Percentiles rank a stretch among this genome's conserved stretches.
Evolutionary conservation across 2,113 vertebrate species (phyloP).

Genomic region (Prionailurus bengalensis): DNA sequence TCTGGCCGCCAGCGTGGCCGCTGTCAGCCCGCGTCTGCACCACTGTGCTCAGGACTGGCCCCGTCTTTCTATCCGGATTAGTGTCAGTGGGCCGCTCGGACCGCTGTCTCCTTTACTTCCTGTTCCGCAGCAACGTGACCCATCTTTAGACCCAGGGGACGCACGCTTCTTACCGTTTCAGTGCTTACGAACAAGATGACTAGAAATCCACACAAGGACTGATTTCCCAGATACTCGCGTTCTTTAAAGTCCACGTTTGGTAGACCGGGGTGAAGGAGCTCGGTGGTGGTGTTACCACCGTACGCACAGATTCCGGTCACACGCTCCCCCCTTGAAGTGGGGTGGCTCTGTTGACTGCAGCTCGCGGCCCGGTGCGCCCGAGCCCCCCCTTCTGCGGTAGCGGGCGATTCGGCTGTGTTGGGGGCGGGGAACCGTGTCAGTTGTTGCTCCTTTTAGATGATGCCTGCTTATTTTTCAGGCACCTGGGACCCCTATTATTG

Average conservation of each 20-base stretch:
- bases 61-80: rapidly evolving
- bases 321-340: neutral
- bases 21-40: too few species aligned
- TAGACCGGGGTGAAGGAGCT: neutral
- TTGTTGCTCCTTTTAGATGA: neutral
- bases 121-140: rapidly evolving
- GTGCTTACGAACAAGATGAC: neutral
- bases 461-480: conserved; percentile 85
- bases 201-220: neutral
- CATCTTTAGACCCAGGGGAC: neutral
- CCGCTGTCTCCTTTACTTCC: neutral
- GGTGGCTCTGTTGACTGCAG: neutral
- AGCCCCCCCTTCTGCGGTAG: rapidly evolving
- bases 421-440: neutral
- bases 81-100: neutral
- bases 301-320: rapidly evolving
- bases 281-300: neutral
- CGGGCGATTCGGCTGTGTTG: rapidly evolving
- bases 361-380: neutral
- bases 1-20: neutral
- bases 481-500: conserved; percentile 92
- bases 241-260: neutral
- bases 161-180: rapidly evolving
- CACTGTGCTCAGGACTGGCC: neutral
- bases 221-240: neutral